These are phyloP conservation scores for Diabrotica virgifera DNA, from an alignment of 1,140 invertebrate species.

Conservation along the genomic window DNA sequence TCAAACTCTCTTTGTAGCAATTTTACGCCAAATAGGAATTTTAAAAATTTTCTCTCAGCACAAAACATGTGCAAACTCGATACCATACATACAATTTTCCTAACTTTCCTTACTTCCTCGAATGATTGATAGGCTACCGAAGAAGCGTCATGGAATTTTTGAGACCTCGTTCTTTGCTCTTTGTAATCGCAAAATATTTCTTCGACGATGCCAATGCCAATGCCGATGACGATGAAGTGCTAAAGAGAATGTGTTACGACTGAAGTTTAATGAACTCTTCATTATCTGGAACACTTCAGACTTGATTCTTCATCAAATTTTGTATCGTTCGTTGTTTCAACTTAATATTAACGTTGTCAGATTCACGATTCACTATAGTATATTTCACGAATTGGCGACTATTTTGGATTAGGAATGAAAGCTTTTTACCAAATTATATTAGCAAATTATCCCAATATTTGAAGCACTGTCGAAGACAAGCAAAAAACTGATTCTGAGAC, in stretches of 20 bases:
- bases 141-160: slow-evolving; percentile 19
- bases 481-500: too few species aligned
- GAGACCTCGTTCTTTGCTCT: slow-evolving; percentile 25
- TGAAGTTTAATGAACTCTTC: slow-evolving; percentile 30
- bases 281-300: slow-evolving; percentile 30
- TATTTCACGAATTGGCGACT: too few species aligned
- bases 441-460: too few species aligned
- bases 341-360: background rate
- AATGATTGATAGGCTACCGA: background rate
- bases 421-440: too few species aligned
- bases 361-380: background rate
- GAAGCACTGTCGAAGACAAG: too few species aligned
- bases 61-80: too few species aligned
- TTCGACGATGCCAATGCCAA: background rate
- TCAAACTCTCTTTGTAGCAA: too few species aligned
- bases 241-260: slow-evolving; percentile 32
- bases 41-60: too few species aligned
- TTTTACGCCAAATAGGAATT: too few species aligned
- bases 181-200: slow-evolving; percentile 18
- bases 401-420: too few species aligned
- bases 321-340: slow-evolving; percentile 26
- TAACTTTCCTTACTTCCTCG: too few species aligned
- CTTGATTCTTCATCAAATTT: slow-evolving; percentile 27
- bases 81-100: too few species aligned
- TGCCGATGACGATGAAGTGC: slow-evolving; percentile 15